phyloP scores from a whole-genome alignment of 2,797 vertebrate genomes.

The Macrochelys suwanniensis region DNA sequence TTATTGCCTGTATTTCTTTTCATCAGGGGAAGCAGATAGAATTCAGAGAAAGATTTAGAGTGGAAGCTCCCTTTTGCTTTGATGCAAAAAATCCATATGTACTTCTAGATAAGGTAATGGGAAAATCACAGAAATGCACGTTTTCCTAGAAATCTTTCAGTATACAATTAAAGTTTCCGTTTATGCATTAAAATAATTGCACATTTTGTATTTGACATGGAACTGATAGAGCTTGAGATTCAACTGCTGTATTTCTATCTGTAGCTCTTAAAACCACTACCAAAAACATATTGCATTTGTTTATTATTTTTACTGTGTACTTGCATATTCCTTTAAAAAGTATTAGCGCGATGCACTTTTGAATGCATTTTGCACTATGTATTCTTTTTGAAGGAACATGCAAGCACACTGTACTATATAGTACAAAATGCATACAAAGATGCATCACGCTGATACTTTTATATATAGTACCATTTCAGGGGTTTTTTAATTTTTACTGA shows the following conservation, averaged over 20 bases:
- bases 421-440: no score
- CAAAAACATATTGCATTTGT: neutral
- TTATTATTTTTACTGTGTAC: neutral
- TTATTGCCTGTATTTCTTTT: conserved; percentile 26
- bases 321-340: neutral
- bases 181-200: neutral
- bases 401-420: neutral
- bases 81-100: conserved; percentile 79
- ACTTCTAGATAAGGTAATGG: conserved; percentile 83
- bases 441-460: no score
- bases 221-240: neutral
- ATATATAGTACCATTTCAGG: no score
- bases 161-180: neutral
- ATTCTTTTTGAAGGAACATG: neutral
- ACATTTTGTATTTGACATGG: neutral
- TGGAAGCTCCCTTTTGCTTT: conserved; percentile 81
- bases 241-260: neutral
- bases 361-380: neutral
- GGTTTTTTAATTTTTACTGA: neutral
- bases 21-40: conserved; percentile 84
- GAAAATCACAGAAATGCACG: neutral
- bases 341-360: neutral
- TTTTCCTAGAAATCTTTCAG: neutral
- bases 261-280: neutral
- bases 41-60: conserved; percentile 86